Percentiles rank a stretch among this genome's conserved stretches.
These are phyloP conservation scores for Cremastinae sp. DNA, from an alignment of 2,888 invertebrate genomes.

Conservation along the genomic window DNA sequence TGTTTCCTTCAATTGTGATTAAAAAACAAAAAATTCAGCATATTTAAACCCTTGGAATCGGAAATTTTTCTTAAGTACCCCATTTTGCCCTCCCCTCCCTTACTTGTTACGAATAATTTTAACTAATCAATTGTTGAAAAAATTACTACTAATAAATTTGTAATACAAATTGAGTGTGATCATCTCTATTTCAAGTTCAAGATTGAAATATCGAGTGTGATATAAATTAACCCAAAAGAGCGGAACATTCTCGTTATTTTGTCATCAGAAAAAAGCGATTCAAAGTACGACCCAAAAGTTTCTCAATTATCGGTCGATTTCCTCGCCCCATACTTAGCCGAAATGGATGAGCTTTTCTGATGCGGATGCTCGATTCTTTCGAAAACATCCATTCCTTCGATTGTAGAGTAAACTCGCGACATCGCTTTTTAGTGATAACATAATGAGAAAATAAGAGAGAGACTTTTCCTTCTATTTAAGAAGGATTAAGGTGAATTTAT, in stretches of 20 bases:
- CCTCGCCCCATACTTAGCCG: conserved; percentile 37
- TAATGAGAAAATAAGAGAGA: conserved; percentile 44
- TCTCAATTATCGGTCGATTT: conserved; percentile 63
- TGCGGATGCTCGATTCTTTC: conserved; percentile 1
- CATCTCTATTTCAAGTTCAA: no score
- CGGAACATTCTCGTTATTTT: background rate
- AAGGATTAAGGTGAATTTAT: conserved; percentile 16
- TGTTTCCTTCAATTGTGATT: no score
- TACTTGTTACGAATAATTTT: no score
- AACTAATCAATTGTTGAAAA: no score
- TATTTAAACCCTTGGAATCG: no score
- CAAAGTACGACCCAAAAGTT: conserved; percentile 57
- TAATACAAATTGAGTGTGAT: no score
- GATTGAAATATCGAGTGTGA: no score
- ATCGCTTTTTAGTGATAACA: conserved; percentile 29
- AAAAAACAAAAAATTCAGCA: no score
- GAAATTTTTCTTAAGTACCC: no score
- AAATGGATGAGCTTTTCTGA: conserved; percentile 16
- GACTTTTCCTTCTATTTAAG: conserved; percentile 17
- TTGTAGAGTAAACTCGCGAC: conserved; percentile 21
- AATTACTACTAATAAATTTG: no score
- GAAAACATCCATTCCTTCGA: conserved; percentile 28
- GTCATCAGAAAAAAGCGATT: conserved; percentile 22
- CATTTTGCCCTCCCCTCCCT: no score
- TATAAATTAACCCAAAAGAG: background rate